Evolutionary conservation across 53 echinoderm and acorn worm genomes (phyloP), one percentile per base, ranked within the genome.

Genomic region (Astropecten irregularis): DNA sequence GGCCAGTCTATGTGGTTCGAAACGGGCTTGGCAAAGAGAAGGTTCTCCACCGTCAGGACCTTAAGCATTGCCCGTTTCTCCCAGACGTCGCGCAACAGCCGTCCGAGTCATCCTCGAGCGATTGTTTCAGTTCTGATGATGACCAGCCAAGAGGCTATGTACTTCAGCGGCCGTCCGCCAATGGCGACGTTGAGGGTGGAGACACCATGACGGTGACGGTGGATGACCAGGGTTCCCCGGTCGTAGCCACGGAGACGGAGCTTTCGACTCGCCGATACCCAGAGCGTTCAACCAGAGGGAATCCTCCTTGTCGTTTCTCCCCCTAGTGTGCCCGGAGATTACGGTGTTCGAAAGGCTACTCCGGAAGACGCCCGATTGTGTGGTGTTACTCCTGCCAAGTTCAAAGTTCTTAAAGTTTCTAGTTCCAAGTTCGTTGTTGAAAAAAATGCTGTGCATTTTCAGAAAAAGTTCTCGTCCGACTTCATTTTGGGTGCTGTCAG

Each of bases 1-100:
- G 27, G 27, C 71, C 71, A 22, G 71, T 71, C 11, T 71, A 71
- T 71, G 71, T 71, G 15, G 71, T 71, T 29, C 48, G 49, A 2
- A 71, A 25, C 48, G 3, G 20, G 16, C 4, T 48, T 3, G 71
- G 71, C 16, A 71, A 46, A 31, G 71, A 71, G 71, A 71, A 31
- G 37, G 73, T 72, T 20, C 52, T 72, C 19, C 73, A 72, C n/a
- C 29, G 53, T 2, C n/a, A 32, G 32, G 49, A 48, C 32, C 53
- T 71, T 49, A n/a, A 72, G 16, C 73, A 72, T 26, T 72, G 73
- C 51, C 52, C 50, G 9, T 72, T 34, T 16, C 29, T 72, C 25
- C 54, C 22, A 26, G 73, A 72, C 28, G 54, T 4, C 16, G 73
- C 22, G 26, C 25, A 57, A 57, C 57, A 27, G 11, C 22, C 28